Percentiles rank a stretch among this genome's conserved stretches.
Evolutionary conservation across 2,888 invertebrate species (phyloP).

Genomic region (Ernsta delagoae): DNA sequence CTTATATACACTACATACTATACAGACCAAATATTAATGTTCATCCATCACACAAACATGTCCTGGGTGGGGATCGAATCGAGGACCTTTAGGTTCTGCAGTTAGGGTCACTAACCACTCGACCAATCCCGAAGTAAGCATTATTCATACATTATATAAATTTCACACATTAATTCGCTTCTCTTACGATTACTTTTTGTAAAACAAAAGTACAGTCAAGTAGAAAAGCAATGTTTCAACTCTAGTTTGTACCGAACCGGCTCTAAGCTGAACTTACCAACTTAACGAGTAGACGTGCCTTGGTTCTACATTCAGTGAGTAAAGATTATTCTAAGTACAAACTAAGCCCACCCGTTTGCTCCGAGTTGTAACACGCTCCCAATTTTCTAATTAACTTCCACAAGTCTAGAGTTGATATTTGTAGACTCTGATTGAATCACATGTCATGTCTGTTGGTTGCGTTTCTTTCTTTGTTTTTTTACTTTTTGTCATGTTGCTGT

Average conservation of each 20-base stretch:
- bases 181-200: too few relatives aligned
- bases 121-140: too few relatives aligned
- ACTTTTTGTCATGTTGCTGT: too few relatives aligned
- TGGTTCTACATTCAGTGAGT: constrained; percentile 11
- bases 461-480: constrained; percentile 44
- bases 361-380: constrained; percentile 49
- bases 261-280: neutral
- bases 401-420: constrained; percentile 75
- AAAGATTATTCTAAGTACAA: constrained; percentile 33
- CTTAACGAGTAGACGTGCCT: constrained; percentile 3
- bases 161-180: too few relatives aligned
- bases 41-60: too few relatives aligned
- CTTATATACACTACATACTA: too few relatives aligned
- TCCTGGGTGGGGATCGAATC: too few relatives aligned
- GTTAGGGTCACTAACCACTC: too few relatives aligned
- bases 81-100: too few relatives aligned
- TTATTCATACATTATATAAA: too few relatives aligned
- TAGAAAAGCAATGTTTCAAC: neutral
- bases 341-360: constrained; percentile 32
- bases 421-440: constrained; percentile 68
- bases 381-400: constrained; percentile 77
- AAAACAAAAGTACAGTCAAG: neutral
- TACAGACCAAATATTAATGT: too few relatives aligned
- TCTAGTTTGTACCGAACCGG: neutral
- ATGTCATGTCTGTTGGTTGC: constrained; percentile 52